phyloP scores from a whole-genome alignment of 2,888 invertebrate genomes.

The Lasioglossum vierecki region DNA sequence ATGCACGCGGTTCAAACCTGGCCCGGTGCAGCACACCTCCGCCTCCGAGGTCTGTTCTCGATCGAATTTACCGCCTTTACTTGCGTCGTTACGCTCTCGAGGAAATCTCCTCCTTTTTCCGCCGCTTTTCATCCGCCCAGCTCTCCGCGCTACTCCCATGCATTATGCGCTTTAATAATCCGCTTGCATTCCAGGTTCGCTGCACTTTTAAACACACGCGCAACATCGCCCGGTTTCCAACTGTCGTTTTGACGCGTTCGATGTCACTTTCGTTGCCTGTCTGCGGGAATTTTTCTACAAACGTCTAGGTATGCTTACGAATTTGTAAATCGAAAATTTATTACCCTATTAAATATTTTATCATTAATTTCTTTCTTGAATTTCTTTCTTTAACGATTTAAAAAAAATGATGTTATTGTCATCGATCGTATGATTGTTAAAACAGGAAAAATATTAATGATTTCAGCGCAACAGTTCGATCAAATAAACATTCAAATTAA shows the following conservation, averaged over 20 bases:
- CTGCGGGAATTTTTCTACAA: not conserved
- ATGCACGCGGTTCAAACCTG: slow-evolving; percentile 34
- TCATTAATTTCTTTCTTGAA: no score
- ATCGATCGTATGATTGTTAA: no score
- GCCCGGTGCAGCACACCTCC: slow-evolving; percentile 25
- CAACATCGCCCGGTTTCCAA: not conserved
- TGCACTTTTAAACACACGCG: not conserved
- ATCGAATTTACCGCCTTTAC: slow-evolving; percentile 59
- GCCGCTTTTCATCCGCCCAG: not conserved
- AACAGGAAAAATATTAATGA: no score
- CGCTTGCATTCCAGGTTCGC: not conserved
- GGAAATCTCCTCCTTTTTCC: slow-evolving; percentile 19
- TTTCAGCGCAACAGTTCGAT: no score
- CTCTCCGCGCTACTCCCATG: not conserved
- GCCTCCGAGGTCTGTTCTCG: slow-evolving; percentile 22
- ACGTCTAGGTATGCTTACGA: not conserved
- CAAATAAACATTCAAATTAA: no score
- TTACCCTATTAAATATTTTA: not conserved
- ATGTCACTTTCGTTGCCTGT: not conserved
- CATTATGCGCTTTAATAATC: slow-evolving; percentile 8
- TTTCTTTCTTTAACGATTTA: no score
- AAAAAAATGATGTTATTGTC: no score
- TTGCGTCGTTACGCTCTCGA: slow-evolving; percentile 53
- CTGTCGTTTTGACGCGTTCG: not conserved
- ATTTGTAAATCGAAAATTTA: not conserved